Evolutionary conservation across 1,140 invertebrate genomes (phyloP).

Genomic region (Agraylea sexmaculata): DNA sequence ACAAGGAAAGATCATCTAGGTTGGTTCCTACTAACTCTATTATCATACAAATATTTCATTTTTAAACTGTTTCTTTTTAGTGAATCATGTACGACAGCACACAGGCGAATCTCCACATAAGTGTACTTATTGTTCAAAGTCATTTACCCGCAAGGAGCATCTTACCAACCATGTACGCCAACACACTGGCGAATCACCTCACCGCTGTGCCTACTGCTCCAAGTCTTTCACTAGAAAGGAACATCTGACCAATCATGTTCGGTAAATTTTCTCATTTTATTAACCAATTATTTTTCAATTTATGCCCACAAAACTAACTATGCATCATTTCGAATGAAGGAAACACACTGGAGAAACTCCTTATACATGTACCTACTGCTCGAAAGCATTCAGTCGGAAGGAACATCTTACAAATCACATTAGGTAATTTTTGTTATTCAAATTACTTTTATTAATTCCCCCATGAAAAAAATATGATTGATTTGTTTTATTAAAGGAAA

Average conservation of each 20-base stretch:
- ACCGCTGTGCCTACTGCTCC: constrained; percentile 52
- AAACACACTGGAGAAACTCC: constrained; percentile 64
- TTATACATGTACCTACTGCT: constrained; percentile 65
- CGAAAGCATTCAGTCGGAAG: constrained; percentile 68
- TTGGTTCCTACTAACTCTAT: constrained; percentile 4
- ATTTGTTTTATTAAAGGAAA: constrained; percentile 22
- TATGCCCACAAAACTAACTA: not conserved
- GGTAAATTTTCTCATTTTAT: constrained; percentile 36
- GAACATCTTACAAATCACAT: constrained; percentile 70
- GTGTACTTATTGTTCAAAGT: constrained; percentile 69
- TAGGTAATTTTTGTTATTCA: too few relatives aligned
- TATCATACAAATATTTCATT: not conserved
- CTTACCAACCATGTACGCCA: constrained; percentile 54
- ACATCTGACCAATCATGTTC: constrained; percentile 72
- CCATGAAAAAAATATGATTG: too few relatives aligned
- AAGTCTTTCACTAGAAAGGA: constrained; percentile 75
- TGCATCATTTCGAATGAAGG: constrained; percentile 17
- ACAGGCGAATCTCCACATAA: constrained; percentile 73
- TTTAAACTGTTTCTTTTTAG: constrained; percentile 24
- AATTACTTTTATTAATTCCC: too few relatives aligned
- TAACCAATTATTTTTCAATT: not conserved
- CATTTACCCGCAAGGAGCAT: constrained; percentile 66
- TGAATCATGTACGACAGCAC: constrained; percentile 71
- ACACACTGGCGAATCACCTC: constrained; percentile 67
- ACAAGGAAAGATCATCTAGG: constrained; percentile 69